These are phyloP conservation scores for Cantharis flavilabris DNA, from an alignment of 2,888 invertebrate species.

Conservation along the genomic window DNA sequence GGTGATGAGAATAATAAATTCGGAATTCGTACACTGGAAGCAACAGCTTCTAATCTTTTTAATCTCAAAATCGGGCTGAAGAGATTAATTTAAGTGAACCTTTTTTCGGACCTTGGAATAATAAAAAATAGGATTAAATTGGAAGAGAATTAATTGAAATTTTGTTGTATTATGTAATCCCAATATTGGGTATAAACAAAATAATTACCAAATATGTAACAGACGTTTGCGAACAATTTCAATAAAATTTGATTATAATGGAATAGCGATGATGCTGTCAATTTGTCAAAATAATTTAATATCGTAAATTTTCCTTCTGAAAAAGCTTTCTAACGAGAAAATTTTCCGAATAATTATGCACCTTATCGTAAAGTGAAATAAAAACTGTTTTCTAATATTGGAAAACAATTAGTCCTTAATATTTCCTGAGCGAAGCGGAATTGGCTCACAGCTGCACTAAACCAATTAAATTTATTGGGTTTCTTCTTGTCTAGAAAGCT, in stretches of 20 bases:
- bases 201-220: background rate
- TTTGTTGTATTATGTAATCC: background rate
- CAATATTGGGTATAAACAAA: background rate
- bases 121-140: background rate
- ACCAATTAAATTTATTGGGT: background rate
- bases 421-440: background rate
- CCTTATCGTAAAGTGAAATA: background rate
- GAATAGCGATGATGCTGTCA: background rate
- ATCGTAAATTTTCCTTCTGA: background rate
- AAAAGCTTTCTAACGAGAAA: background rate
- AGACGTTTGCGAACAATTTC: background rate
- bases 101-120: background rate
- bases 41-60: too few species aligned
- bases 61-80: background rate
- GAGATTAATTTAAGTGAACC: background rate
- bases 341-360: background rate
- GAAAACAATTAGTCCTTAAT: background rate
- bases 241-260: background rate
- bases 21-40: too few species aligned
- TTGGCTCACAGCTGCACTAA: background rate
- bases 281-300: background rate
- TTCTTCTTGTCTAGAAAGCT: background rate
- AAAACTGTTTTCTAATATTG: background rate
- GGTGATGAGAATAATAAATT: too few species aligned
- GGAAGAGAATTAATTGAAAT: background rate